Base-by-base conservation (phyloP, 2,888 invertebrate species). In the Pyrrhosoma nymphula region DNA sequence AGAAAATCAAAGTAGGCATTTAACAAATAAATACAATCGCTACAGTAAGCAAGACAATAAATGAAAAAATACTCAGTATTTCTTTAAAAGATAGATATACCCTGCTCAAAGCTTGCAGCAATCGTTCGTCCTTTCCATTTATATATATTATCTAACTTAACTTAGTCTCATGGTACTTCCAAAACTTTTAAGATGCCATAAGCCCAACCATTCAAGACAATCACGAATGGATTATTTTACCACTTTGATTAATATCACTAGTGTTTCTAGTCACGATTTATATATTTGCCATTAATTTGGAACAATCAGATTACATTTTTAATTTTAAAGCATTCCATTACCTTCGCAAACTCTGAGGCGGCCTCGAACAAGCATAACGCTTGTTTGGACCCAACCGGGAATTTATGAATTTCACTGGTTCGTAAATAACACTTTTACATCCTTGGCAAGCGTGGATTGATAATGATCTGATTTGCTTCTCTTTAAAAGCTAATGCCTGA, bases 261-360 rank as follows among this genome's bases (percentile, higher is more conserved):
- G n/a, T n/a, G n/a, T n/a, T n/a, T n/a, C n/a, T n/a, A 20, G 26
- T 8, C 20, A 69, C 60, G 6, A n/a, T 60, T 18, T 60, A 60
- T 3, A 69, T 2, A 69, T 69, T n/a, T n/a, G n/a, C n/a, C n/a
- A 23, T 69, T 69, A 2, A 69, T 26, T 23, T 69, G 2, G 8
- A 69, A 69, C n/a, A n/a, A n/a, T 0, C 3, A 69, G 8, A 12
- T 26, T 60, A 23, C 1, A 69, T n/a, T 12, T 26, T 69, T 26
- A 69, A 26, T 69, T 12, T 10, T 2, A 20, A 69, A 69, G 16
- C 12, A 69, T 47, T n/a, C 12, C 47, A 93, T 47, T 93, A 93
- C 93, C 93, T 93, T 63, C 26, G 69, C 26, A 69, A 69, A 93
- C n/a, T 47, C 30, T 39, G 69, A 23, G 93, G 75, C 47, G 30